Base-by-base conservation (phyloP, 2,113 vertebrate species). In the Elaphurus davidianus region DNA sequence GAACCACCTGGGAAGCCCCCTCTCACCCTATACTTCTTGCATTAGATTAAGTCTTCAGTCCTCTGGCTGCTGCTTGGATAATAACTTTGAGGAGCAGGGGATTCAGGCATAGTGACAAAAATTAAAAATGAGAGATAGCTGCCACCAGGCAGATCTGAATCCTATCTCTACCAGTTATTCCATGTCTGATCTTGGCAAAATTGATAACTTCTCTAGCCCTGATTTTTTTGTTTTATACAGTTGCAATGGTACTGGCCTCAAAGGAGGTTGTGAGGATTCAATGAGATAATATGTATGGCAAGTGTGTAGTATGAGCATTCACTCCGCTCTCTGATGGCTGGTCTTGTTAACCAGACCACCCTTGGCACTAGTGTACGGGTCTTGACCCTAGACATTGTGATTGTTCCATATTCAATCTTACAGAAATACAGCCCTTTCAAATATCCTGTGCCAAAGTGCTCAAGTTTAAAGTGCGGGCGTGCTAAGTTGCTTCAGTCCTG, bases 381-480 rank as follows among this genome's bases (percentile, higher is more conserved):
- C 74, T 30, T 54, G 13, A 43, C n/a, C 3, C 3, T 54, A 50
- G 14, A 10, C 23, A 83, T 27, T 57, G 33, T 43, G 64, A 60
- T 23, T 15, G 21, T n/a, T 76, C n/a, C 11, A 45, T 33, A 89
- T 60, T 82, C 0, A 16, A 17, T 88, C 78, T 95, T 83, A 83
- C 1, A 59, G 57, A 92, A 54, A 83, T 23, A 33, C 21, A 52
- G 7, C 25, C 67, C 40, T 71, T 40, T 94, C 12, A 91, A 59
- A 45, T 19, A 81, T 45, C 0, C 33, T 14, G 14, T 23, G 36
- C 40, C 55, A n/a, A 85, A 50, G 90, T 87, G 40, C 15, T 3
- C 19, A 74, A 12, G 71, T 76, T 43, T 76, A 43, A 76, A 76
- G 36, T 14, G 1, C 0, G 0, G 25, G 40, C 1, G 0, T 25